These are phyloP conservation scores for Tokudaia muenninki DNA, from an alignment of 2,797 vertebrate species.

Conservation along the genomic window DNA sequence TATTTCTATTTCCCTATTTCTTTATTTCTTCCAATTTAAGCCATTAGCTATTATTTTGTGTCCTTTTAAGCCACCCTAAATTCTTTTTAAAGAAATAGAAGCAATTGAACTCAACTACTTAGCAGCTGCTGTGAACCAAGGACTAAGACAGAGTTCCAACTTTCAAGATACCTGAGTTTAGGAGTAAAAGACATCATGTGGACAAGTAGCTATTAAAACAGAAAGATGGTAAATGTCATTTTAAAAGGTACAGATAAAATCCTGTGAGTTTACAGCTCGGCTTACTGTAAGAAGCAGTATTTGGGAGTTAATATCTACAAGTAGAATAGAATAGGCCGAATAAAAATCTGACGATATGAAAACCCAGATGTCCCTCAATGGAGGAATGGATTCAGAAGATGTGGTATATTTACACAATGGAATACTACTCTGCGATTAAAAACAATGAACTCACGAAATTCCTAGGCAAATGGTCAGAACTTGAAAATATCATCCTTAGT, in stretches of 20 bases:
- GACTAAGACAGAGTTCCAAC: constrained; percentile 37
- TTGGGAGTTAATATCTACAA: neutral
- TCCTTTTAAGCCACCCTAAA: constrained; percentile 47
- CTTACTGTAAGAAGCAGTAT: constrained; percentile 18
- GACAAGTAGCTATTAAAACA: neutral
- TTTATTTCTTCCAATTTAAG: constrained; percentile 55
- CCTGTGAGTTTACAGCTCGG: constrained; percentile 21
- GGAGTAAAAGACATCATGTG: neutral
- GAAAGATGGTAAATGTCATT: neutral
- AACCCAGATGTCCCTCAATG: no score
- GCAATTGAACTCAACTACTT: constrained; percentile 38
- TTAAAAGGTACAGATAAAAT: constrained; percentile 45
- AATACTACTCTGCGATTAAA: no score
- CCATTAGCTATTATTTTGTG: constrained; percentile 44
- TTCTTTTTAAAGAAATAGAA: constrained; percentile 4
- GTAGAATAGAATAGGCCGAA: neutral
- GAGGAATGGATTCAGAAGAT: no score
- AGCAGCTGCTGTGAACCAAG: constrained; percentile 13
- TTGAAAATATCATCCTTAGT: no score
- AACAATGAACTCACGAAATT: no score
- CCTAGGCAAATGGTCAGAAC: no score
- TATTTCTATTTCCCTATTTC: constrained; percentile 17
- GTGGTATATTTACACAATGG: no score
- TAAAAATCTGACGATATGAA: neutral
- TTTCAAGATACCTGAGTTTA: constrained; percentile 39